phyloP scores from a whole-genome alignment of 2,797 vertebrate species.

The Melanotaenia parkinsoni region DNA sequence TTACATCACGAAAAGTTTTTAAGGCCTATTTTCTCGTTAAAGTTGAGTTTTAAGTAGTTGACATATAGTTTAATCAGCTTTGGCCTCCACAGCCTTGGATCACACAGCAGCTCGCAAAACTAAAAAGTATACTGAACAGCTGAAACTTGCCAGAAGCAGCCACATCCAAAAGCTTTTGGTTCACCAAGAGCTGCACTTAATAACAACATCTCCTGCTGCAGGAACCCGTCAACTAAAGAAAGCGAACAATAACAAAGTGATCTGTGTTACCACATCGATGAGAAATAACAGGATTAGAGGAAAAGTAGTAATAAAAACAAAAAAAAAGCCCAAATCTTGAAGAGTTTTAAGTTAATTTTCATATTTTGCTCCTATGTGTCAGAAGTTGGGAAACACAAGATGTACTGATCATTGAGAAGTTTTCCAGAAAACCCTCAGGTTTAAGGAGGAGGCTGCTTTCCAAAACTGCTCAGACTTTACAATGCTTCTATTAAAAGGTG shows the following conservation, averaged over 20 bases:
- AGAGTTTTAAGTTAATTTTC: not conserved
- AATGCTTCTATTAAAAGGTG: not conserved
- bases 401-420: not conserved
- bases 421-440: not conserved
- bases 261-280: not conserved
- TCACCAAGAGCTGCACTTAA: constrained; percentile 2
- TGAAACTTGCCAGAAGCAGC: constrained; percentile 17
- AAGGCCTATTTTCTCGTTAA: constrained; percentile 50
- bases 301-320: not conserved
- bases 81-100: constrained; percentile 38
- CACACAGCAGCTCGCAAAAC: constrained; percentile 23
- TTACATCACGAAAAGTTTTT: constrained; percentile 73
- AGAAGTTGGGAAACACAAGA: not conserved
- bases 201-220: constrained; percentile 2
- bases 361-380: not conserved
- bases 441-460: not conserved
- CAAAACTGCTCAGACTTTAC: not conserved
- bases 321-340: not conserved
- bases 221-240: constrained; percentile 1
- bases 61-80: constrained; percentile 53
- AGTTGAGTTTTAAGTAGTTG: constrained; percentile 46
- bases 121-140: constrained; percentile 23
- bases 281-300: not conserved
- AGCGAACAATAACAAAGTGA: not conserved
- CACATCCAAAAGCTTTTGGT: constrained; percentile 24